Percentiles rank a stretch among this genome's conserved stretches.
phyloP scores from a whole-genome alignment of 1,140 invertebrate genomes.

The Akabosia matsudoensis region DNA sequence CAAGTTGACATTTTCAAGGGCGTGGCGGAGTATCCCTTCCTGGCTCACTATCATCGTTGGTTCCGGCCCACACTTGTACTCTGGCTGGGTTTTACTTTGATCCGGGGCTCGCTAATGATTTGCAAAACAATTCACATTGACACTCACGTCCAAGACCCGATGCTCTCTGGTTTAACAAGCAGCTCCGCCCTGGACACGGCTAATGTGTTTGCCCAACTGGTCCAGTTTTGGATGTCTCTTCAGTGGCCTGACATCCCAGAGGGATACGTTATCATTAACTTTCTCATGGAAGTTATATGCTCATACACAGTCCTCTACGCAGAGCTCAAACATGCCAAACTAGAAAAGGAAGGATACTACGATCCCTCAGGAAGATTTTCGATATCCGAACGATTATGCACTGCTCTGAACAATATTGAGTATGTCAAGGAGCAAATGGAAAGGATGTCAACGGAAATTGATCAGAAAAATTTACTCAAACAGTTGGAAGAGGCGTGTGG shows the following conservation, averaged over 20 bases:
- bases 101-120: constrained; percentile 34
- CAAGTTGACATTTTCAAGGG: constrained; percentile 6
- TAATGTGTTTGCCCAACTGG: constrained; percentile 33
- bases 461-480: not conserved
- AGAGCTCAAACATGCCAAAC: constrained; percentile 31
- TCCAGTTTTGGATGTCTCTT: constrained; percentile 35
- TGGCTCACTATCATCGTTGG: constrained; percentile 27
- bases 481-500: constrained; percentile 4
- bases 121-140: constrained; percentile 35
- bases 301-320: constrained; percentile 36
- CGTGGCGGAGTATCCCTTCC: not conserved
- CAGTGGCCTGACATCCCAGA: constrained; percentile 42
- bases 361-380: constrained; percentile 36
- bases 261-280: constrained; percentile 36
- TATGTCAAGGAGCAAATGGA: constrained; percentile 32
- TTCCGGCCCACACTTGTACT: constrained; percentile 41
- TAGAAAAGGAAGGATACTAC: constrained; percentile 43
- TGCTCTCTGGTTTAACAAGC: constrained; percentile 22
- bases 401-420: constrained; percentile 42
- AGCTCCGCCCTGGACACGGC: constrained; percentile 42
- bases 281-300: constrained; percentile 40
- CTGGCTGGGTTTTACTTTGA: constrained; percentile 44
- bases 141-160: not conserved
- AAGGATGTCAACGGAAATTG: not conserved
- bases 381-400: constrained; percentile 45